Conservation (phyloP, 2,113 vertebrate species). For the Guaruba guarouba region DNA sequence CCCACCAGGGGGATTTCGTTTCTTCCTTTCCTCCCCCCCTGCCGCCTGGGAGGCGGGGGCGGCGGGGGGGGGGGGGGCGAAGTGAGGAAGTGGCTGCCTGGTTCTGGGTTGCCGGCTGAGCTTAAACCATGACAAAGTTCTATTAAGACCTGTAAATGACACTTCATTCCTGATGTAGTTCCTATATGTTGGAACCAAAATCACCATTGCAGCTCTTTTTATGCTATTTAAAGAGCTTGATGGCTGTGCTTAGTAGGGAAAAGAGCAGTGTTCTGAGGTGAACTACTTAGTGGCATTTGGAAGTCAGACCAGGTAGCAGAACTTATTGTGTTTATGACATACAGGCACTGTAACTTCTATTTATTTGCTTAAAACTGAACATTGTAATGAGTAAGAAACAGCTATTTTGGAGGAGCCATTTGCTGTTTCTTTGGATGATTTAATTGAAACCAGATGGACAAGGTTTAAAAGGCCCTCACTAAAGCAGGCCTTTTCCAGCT, state of each 20-base stretch:
- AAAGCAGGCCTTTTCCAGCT: slow-evolving; percentile 13
- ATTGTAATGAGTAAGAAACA: background rate
- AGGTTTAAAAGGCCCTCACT: background rate
- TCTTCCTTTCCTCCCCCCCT: too few species aligned
- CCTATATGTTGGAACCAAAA: background rate
- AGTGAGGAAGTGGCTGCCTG: too few species aligned
- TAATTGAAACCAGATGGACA: slow-evolving; percentile 1
- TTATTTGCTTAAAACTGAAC: background rate
- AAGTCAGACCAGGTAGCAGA: background rate
- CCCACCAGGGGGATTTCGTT: too few species aligned
- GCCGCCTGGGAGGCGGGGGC: too few species aligned
- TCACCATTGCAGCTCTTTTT: background rate
- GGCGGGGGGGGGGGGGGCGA: too few species aligned
- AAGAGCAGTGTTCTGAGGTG: background rate
- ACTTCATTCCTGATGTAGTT: background rate
- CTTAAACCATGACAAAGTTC: background rate
- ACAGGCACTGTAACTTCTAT: fast-evolving
- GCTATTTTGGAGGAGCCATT: background rate
- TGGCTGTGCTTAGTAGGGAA: background rate
- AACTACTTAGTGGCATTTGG: background rate
- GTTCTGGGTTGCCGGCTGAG: too few species aligned
- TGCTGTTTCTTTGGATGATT: background rate
- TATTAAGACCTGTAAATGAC: background rate
- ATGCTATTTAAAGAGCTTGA: background rate
- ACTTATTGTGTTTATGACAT: background rate